Evolutionary conservation across 2,797 vertebrate species (phyloP).

Genomic region (Balearica regulorum): DNA sequence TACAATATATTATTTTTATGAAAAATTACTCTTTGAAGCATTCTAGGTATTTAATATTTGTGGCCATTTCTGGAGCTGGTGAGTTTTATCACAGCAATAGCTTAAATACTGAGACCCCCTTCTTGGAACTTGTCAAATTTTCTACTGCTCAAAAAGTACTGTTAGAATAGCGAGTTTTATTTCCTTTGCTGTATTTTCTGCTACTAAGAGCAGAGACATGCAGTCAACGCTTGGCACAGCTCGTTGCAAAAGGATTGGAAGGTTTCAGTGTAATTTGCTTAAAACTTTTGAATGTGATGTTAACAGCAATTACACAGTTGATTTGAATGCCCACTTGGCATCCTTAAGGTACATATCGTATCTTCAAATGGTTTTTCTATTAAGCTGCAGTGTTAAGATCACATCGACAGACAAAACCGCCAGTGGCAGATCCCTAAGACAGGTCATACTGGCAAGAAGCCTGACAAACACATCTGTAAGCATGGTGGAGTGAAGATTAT

Average conservation of each 20-base stretch:
- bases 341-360: neutral
- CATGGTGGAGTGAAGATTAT: neutral
- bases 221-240: neutral
- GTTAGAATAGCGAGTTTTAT: neutral
- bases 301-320: neutral
- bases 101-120: neutral
- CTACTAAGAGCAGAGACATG: neutral
- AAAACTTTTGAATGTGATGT: neutral
- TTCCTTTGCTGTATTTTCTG: neutral
- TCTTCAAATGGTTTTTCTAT: neutral
- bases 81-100: neutral
- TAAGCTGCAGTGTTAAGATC: neutral
- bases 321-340: neutral
- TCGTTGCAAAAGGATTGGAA: neutral
- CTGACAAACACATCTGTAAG: neutral
- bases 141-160: neutral
- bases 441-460: neutral
- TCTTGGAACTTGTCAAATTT: neutral
- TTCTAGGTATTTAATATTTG: fast-evolving
- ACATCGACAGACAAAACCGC: neutral
- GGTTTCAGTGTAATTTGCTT: neutral
- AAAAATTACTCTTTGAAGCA: neutral
- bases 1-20: neutral
- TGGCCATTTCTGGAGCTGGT: neutral
- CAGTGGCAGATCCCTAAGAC: neutral